A percentile compares a stretch with the other conserved stretches of the same genome.
Conservation (phyloP, 1,140 invertebrate species). For the Ericerus pela region DNA sequence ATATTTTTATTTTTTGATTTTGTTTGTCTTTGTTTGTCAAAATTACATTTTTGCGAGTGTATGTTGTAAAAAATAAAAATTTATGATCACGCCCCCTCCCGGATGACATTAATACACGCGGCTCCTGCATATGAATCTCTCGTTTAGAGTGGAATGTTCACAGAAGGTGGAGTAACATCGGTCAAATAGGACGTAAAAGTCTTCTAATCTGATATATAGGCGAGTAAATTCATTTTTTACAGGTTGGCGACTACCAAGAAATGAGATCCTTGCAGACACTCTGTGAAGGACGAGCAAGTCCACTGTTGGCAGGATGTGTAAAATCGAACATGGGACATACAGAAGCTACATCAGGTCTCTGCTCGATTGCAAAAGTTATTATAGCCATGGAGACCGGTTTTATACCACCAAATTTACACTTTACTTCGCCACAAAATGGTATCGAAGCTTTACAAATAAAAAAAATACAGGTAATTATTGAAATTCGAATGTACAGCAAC, state of each 20-base stretch:
- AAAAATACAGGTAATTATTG: not conserved
- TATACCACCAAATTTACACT: slow-evolving; percentile 26
- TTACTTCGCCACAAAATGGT: slow-evolving; percentile 16
- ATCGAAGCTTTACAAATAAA: not conserved
- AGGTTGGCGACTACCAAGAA: slow-evolving; percentile 47
- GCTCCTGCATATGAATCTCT: no score
- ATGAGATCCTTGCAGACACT: slow-evolving; percentile 46
- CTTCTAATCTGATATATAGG: not conserved
- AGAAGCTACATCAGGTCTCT: slow-evolving; percentile 48
- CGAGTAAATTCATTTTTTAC: not conserved
- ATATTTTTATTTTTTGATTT: no score
- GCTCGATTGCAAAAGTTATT: slow-evolving; percentile 39
- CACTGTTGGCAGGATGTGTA: slow-evolving; percentile 53
- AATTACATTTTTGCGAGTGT: no score
- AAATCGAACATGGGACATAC: slow-evolving; percentile 64
- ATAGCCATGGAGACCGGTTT: slow-evolving; percentile 21
- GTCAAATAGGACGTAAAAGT: not conserved
- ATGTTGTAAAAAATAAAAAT: no score
- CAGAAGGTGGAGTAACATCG: no score
- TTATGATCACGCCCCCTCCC: no score
- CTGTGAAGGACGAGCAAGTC: slow-evolving; percentile 33
- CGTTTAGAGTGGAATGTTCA: no score
- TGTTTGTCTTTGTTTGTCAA: no score
- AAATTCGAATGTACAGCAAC: no score
- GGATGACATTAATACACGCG: no score